A percentile compares a stretch with the other conserved stretches of the same genome.
Evolutionary conservation across 2,113 vertebrate genomes (phyloP).

Genomic region (Ondatra zibethicus): DNA sequence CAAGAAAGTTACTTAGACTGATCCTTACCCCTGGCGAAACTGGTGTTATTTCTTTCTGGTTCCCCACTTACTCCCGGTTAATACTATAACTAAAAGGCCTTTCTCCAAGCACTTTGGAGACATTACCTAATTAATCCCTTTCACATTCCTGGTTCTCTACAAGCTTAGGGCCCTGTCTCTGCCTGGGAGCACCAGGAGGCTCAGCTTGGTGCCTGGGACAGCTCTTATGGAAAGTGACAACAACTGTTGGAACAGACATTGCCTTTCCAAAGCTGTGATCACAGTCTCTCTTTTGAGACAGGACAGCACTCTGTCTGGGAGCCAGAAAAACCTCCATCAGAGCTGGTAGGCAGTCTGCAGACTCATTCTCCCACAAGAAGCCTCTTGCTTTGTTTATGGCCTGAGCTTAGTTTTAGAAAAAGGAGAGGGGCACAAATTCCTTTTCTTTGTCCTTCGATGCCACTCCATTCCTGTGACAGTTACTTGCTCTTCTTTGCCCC

Average conservation of each 20-base stretch:
- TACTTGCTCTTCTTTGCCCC: neutral
- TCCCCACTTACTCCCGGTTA: constrained; percentile 39
- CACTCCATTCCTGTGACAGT: neutral
- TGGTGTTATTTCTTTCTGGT: constrained; percentile 30
- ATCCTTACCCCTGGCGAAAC: neutral
- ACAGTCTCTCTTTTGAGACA: constrained; percentile 27
- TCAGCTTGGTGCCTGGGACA: rapidly evolving
- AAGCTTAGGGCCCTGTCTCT: neutral
- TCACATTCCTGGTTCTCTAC: neutral
- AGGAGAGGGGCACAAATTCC: neutral
- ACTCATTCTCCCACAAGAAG: neutral
- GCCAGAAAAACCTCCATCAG: neutral
- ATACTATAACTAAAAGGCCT: constrained; percentile 61
- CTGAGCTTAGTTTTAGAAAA: neutral
- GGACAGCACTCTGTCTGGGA: neutral
- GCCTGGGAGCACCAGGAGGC: neutral
- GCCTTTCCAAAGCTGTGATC: constrained; percentile 5
- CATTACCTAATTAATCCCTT: constrained; percentile 51
- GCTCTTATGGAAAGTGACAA: constrained; percentile 37
- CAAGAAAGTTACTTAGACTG: constrained; percentile 37
- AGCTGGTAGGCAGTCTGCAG: neutral
- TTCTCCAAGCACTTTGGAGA: constrained; percentile 34
- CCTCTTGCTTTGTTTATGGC: neutral
- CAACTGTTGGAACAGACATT: neutral
- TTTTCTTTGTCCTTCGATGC: neutral